phyloP scores from a whole-genome alignment of 1,140 invertebrate species.

The Listronotus bonariensis region DNA sequence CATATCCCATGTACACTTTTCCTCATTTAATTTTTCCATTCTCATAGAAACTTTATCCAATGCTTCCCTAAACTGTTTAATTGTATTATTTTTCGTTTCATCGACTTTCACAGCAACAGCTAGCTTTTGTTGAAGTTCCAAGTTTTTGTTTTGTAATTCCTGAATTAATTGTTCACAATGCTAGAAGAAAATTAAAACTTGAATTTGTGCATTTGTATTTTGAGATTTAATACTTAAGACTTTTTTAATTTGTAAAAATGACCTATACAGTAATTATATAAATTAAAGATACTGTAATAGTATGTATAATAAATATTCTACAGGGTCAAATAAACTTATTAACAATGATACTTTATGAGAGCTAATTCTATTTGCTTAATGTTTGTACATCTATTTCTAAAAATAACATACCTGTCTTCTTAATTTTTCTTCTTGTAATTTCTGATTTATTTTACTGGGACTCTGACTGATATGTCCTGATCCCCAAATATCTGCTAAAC shows the following conservation, averaged over 20 bases:
- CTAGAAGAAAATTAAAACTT: conserved; percentile 55
- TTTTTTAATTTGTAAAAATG: no score
- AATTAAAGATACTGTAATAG: no score
- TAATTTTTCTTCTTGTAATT: conserved; percentile 77
- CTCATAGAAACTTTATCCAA: conserved; percentile 54
- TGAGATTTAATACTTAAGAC: no score
- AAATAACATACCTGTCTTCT: conserved; percentile 64
- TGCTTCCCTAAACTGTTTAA: conserved; percentile 66
- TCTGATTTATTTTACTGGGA: conserved; percentile 56
- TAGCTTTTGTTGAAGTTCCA: conserved; percentile 77
- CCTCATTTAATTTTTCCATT: conserved; percentile 49
- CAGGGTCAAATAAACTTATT: no score
- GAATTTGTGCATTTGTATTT: no score
- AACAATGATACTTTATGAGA: no score
- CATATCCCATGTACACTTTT: conserved; percentile 41
- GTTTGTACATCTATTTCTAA: neutral
- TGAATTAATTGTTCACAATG: conserved; percentile 79
- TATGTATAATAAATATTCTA: no score
- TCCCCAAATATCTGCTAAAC: conserved; percentile 63
- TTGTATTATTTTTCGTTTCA: conserved; percentile 71
- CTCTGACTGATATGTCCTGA: conserved; percentile 26
- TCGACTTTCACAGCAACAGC: conserved; percentile 78
- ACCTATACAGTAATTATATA: no score
- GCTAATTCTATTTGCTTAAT: no score
- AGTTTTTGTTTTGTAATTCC: conserved; percentile 69